Evolutionary conservation across 2,113 vertebrate genomes (phyloP).

Genomic region (Enhydra lutris): DNA sequence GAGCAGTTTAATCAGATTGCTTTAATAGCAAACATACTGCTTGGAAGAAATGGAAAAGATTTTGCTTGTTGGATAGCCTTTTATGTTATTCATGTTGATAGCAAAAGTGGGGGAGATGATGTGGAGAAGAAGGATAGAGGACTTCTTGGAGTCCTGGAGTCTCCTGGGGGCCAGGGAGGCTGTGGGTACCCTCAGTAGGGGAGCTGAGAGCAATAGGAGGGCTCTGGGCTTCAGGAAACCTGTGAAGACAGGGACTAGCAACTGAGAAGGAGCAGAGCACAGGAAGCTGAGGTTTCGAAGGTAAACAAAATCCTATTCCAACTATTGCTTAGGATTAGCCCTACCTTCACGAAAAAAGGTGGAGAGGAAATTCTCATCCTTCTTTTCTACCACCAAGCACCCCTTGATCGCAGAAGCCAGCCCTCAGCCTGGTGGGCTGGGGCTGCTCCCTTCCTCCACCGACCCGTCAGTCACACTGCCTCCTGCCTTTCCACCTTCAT

Average conservation of each 20-base stretch:
- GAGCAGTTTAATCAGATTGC: neutral
- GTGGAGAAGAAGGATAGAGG: neutral
- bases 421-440: fast-evolving
- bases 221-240: neutral
- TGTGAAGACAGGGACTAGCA: neutral
- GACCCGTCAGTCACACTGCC: neutral
- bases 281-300: neutral
- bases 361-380: neutral
- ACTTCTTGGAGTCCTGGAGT: neutral
- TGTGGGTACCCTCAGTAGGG: neutral
- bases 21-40: neutral
- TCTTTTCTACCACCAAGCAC: neutral
- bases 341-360: neutral
- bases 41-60: neutral
- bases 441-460: neutral
- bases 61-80: neutral
- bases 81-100: neutral
- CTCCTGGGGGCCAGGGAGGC: neutral
- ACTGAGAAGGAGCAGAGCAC: neutral
- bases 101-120: neutral
- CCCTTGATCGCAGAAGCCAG: neutral
- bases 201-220: neutral
- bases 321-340: neutral
- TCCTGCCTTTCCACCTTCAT: neutral
- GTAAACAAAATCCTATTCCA: neutral